Conservation (phyloP, 2,888 invertebrate species). For the Meghimatium bilineatum region DNA sequence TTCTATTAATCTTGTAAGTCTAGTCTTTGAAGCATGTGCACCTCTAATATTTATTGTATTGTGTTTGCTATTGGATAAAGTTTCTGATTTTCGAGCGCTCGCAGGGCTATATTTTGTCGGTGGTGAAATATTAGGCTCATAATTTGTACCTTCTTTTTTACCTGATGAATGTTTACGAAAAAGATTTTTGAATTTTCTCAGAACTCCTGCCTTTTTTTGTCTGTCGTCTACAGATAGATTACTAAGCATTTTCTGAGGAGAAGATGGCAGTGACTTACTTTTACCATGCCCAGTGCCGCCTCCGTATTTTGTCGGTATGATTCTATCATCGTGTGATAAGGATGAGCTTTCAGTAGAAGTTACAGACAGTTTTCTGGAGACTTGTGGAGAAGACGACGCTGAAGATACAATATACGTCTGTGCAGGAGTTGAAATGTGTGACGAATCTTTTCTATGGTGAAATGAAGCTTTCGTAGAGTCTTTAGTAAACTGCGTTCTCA, state of each 20-base stretch:
- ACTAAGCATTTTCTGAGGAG: neutral
- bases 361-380: neutral
- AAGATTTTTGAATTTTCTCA: slow-evolving; percentile 27
- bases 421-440: neutral
- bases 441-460: neutral
- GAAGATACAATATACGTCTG: neutral
- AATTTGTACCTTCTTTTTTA: neutral
- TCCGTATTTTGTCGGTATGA: neutral
- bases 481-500: neutral
- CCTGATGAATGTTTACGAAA: neutral
- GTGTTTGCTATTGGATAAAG: neutral
- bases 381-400: neutral
- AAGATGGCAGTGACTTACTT: slow-evolving; percentile 22
- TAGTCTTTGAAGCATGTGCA: slow-evolving; percentile 26
- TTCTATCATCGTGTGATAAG: no score
- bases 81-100: neutral
- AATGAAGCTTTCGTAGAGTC: neutral
- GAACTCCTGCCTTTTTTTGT: slow-evolving; percentile 22
- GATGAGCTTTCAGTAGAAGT: slow-evolving; percentile 18
- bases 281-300: neutral
- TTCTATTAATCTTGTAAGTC: slow-evolving; percentile 30
- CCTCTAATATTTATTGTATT: neutral
- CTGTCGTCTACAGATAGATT: neutral
- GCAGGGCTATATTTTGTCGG: neutral
- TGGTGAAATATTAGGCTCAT: neutral